phyloP scores from a whole-genome alignment of 1,140 invertebrate species.

The Aphaenogaster ashmeadi region DNA sequence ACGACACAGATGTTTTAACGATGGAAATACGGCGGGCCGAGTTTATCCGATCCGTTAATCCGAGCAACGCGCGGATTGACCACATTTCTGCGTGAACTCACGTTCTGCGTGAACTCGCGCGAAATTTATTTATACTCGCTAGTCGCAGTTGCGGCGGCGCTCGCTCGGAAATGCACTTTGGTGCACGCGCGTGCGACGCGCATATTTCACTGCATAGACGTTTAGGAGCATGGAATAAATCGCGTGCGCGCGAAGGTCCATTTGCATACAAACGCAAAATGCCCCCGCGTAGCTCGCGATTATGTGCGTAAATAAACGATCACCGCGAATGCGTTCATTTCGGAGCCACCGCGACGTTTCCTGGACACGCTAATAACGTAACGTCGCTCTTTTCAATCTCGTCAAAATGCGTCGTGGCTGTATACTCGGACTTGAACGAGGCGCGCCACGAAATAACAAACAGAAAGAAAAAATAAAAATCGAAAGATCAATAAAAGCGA shows the following conservation, averaged over 20 bases:
- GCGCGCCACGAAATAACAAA: not conserved
- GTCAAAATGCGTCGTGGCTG: not conserved
- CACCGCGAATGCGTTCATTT: not conserved
- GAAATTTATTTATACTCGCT: constrained; percentile 57
- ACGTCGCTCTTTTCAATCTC: not conserved
- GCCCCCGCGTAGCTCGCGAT: constrained; percentile 10
- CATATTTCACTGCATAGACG: constrained; percentile 57
- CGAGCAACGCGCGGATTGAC: constrained; percentile 11
- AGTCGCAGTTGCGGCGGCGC: not conserved
- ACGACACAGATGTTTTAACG: not conserved
- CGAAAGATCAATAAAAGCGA: not conserved
- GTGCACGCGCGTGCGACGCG: constrained; percentile 28
- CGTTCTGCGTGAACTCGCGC: constrained; percentile 23
- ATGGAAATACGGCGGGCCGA: not conserved
- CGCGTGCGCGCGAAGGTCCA: constrained; percentile 13
- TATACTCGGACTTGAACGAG: not conserved
- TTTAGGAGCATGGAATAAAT: constrained; percentile 53
- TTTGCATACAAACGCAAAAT: constrained; percentile 50
- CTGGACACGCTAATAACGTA: not conserved
- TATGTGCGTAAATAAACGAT: constrained; percentile 51
- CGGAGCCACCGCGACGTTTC: not conserved
- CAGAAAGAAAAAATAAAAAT: not conserved
- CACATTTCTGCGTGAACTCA: constrained; percentile 20
- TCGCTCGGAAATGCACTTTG: constrained; percentile 47
- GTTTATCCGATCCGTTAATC: constrained; percentile 32